Evolutionary conservation across 2,113 vertebrate species (phyloP), one percentile per base, ranked within the genome.

Genomic region (Poeciliopsis occidentalis): DNA sequence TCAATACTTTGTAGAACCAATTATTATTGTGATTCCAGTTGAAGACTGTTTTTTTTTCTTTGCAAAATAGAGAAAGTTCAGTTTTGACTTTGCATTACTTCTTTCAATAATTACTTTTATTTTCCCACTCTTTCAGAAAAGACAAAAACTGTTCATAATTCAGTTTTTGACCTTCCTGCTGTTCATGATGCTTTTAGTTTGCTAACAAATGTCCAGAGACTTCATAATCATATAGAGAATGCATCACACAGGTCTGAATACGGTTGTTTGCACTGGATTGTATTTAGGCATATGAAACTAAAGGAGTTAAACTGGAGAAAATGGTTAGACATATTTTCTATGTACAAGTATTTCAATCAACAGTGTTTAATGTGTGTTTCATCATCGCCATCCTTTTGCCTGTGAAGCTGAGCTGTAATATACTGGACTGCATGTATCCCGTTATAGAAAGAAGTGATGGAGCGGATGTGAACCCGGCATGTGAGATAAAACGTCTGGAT

Each of bases 401-500:
- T 22, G 19, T 44, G 34, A 22, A 60, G 41, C 24, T 41, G 22
- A 6, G 24, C 39, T 39, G 31, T n/a, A 17, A 30, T 34, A 26
- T 71, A 31, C 31, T 8, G 51, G 64, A 2, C 26, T 61, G 12
- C 22, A 12, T 54, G 61, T 34, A 34, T 70, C 12, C 44, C 37
- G 12, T 81, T 37, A 37, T 22, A 17, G 8, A n/a, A 62, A 60
- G 34, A 15, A 11, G 44, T 31, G 64, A 73, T 71, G 44, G 54
- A 51, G 67, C 27, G 29, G 69, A 80, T 54, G 47, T 12, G 39
- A 30, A 44, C 12, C 4, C 54, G 34, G 61, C 44, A 80, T 30
- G 68, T 12, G 66, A 76, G 64, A 73, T 70, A 39, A 81, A 32
- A 31, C 22, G 7, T 6, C 51, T 24, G 51, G 51, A 24, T 54